A percentile compares a stretch with the other conserved stretches of the same genome.
phyloP scores from a whole-genome alignment of 2,888 invertebrate genomes.

The Pseudococcus jackbeardsleyi region DNA sequence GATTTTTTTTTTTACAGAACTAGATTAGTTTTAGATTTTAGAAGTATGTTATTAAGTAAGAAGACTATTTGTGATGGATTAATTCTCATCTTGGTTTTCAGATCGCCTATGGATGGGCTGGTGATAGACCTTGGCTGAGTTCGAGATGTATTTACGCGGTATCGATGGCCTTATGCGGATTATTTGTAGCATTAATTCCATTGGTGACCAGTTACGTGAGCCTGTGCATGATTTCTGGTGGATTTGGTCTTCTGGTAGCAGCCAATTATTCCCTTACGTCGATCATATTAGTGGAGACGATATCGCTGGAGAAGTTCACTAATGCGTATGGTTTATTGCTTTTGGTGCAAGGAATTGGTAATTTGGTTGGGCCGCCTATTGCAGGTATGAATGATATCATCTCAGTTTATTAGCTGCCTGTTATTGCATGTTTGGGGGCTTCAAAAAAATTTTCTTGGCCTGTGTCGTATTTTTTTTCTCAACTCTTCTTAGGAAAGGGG shows the following conservation, averaged over 20 bases:
- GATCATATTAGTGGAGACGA: slow-evolving; percentile 89
- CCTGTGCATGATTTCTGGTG: slow-evolving; percentile 78
- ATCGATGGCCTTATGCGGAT: slow-evolving; percentile 82
- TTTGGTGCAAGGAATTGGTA: slow-evolving; percentile 90
- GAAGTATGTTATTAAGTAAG: neutral
- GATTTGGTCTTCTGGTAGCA: slow-evolving; percentile 90
- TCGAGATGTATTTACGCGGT: slow-evolving; percentile 84
- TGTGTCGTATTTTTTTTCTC: too few relatives aligned
- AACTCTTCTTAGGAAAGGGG: too few relatives aligned
- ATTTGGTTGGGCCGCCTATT: slow-evolving; percentile 89
- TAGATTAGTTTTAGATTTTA: neutral
- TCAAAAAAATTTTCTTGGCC: too few relatives aligned
- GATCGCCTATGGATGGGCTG: slow-evolving; percentile 89
- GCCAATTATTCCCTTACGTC: slow-evolving; percentile 93
- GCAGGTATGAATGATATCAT: slow-evolving; percentile 76
- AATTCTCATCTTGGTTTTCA: slow-evolving; percentile 68
- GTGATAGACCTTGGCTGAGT: slow-evolving; percentile 85
- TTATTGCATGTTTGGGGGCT: too few relatives aligned
- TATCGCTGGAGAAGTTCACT: slow-evolving; percentile 90
- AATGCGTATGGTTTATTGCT: slow-evolving; percentile 90
- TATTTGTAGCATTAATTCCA: slow-evolving; percentile 78
- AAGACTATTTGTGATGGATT: neutral
- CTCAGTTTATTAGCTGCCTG: too few relatives aligned
- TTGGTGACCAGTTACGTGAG: slow-evolving; percentile 75
- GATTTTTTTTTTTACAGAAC: neutral